phyloP scores from a whole-genome alignment of 1,140 invertebrate species.

The Trichomalopsis sarcophagae region DNA sequence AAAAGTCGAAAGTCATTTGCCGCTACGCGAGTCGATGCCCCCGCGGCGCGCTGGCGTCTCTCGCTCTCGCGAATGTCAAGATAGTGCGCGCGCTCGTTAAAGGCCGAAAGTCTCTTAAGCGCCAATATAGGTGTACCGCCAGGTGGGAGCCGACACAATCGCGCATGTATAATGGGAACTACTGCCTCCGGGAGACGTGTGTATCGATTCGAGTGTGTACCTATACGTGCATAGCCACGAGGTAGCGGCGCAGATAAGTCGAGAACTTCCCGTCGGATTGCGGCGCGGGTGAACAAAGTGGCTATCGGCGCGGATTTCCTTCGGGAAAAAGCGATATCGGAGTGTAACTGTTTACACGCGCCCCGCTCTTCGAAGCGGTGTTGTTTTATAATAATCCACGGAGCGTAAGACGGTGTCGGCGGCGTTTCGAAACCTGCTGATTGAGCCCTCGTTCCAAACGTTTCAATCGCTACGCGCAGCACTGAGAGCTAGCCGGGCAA shows the following conservation, averaged over 20 bases:
- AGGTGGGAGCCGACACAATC: slow-evolving; percentile 31
- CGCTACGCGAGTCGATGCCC: not conserved
- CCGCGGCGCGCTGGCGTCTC: not conserved
- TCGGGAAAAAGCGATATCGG: not conserved
- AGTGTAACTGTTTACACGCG: not conserved
- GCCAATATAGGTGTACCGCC: not conserved
- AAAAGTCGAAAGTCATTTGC: slow-evolving; percentile 39
- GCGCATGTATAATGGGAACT: slow-evolving; percentile 35
- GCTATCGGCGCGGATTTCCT: not conserved
- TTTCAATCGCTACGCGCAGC: not conserved
- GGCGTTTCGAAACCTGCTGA: not conserved
- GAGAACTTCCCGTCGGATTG: not conserved
- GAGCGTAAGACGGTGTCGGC: not conserved
- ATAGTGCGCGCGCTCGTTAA: not conserved
- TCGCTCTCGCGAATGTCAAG: not conserved
- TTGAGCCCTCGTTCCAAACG: not conserved
- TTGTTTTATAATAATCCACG: not conserved
- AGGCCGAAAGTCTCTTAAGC: not conserved
- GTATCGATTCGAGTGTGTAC: slow-evolving; percentile 3
- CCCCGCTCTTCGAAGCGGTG: not conserved
- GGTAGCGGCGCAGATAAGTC: not conserved
- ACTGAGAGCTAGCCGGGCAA: not conserved
- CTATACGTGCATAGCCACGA: not conserved
- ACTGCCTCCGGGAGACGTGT: not conserved
- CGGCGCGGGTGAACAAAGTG: not conserved